Conservation (phyloP, 2,888 invertebrate species). For the Caenorhabditis virilis region DNA sequence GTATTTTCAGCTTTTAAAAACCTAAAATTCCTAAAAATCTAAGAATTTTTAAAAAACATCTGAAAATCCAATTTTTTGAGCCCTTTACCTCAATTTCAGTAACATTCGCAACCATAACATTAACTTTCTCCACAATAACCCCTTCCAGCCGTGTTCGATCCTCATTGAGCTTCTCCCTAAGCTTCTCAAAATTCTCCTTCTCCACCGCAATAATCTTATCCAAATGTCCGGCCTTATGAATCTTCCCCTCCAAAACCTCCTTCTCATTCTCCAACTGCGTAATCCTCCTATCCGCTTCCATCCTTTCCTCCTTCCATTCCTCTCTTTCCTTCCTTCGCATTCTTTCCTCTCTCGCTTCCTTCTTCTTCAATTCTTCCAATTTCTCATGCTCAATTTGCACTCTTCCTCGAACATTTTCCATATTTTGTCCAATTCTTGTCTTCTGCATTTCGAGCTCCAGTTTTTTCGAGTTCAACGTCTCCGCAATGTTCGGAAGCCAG, state of each 20-base stretch:
- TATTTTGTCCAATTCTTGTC: background rate
- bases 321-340: background rate
- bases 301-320: constrained; percentile 2
- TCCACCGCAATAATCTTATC: background rate
- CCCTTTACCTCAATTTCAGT: constrained; percentile 1
- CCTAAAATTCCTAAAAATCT: no score
- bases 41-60: no score
- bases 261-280: background rate
- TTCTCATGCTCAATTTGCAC: background rate
- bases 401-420: background rate
- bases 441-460: background rate
- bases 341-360: constrained; percentile 2
- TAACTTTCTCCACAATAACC: background rate
- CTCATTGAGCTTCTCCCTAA: background rate
- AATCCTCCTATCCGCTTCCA: constrained; percentile 1
- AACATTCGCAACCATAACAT: constrained; percentile 4
- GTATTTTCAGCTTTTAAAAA: no score
- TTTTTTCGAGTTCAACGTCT: constrained; percentile 1
- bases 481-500: background rate
- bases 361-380: background rate
- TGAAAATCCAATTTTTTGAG: no score
- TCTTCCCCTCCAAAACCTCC: background rate
- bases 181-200: background rate
- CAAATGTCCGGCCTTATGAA: constrained; percentile 1
- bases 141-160: background rate